Percentiles rank a stretch among this genome's conserved stretches.
These are phyloP conservation scores for Rhagophthalmus giganteus DNA, from an alignment of 2,888 invertebrate species.

Conservation along the genomic window DNA sequence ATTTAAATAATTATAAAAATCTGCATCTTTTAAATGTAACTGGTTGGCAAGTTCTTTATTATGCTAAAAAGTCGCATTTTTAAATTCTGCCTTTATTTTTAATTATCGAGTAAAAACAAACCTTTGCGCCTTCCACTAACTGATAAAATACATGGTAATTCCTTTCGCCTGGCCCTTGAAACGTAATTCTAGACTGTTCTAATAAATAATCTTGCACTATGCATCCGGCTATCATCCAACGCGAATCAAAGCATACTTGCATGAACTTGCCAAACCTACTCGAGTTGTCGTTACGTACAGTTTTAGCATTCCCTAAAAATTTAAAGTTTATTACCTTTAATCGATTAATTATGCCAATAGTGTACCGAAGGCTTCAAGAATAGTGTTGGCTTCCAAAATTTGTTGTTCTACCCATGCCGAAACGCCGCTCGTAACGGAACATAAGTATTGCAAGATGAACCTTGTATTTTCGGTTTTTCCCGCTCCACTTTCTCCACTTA, in stretches of 20 bases:
- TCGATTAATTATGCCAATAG: slow-evolving; percentile 9
- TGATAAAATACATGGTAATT: slow-evolving; percentile 94
- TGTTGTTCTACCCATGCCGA: slow-evolving; percentile 95
- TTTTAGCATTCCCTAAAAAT: slow-evolving; percentile 83
- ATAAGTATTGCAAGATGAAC: slow-evolving; percentile 87
- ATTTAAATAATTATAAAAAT: slow-evolving; percentile 81
- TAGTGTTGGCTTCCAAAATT: slow-evolving; percentile 91
- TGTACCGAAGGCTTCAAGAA: slow-evolving; percentile 89
- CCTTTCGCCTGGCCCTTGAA: slow-evolving; percentile 83
- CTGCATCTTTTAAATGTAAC: slow-evolving; percentile 73
- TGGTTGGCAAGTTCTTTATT: slow-evolving; percentile 75
- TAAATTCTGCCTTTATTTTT: too few species aligned
- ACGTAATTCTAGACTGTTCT: slow-evolving; percentile 88
- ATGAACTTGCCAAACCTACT: slow-evolving; percentile 95
- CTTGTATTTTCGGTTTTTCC: slow-evolving; percentile 94
- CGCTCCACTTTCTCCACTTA: slow-evolving; percentile 91
- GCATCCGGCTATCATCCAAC: slow-evolving; percentile 88
- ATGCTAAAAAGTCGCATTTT: too few species aligned
- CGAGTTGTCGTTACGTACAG: slow-evolving; percentile 90
- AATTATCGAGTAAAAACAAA: too few species aligned
- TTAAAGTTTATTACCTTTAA: not conserved
- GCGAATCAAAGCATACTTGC: slow-evolving; percentile 87
- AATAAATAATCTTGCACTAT: slow-evolving; percentile 88
- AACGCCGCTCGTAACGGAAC: slow-evolving; percentile 78
- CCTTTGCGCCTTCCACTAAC: slow-evolving; percentile 82